phyloP scores from a whole-genome alignment of 1,140 invertebrate genomes.

The Lysiphlebus fabarum region DNA sequence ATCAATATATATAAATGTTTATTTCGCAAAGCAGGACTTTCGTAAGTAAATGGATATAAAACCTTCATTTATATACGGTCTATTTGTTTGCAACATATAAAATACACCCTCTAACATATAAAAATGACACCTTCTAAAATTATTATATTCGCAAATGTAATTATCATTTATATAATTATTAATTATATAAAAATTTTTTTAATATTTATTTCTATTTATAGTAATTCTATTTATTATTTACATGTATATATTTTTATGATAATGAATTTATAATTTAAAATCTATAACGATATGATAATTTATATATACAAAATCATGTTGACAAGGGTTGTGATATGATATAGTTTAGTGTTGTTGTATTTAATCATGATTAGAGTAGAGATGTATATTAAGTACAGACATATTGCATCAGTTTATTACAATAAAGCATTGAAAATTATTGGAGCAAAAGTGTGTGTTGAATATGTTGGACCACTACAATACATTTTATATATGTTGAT shows the following conservation, averaged over 20 bases:
- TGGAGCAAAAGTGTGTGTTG: constrained; percentile 33
- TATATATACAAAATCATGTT: too few species aligned
- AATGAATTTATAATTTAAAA: too few species aligned
- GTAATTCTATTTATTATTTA: too few species aligned
- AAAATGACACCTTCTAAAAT: constrained; percentile 9
- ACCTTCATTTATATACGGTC: constrained; percentile 29
- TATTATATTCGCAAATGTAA: neutral
- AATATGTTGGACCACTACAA: constrained; percentile 14
- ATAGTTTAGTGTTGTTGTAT: too few species aligned
- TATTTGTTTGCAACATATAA: constrained; percentile 20
- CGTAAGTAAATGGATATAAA: constrained; percentile 20
- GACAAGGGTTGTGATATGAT: neutral
- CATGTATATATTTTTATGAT: too few species aligned
- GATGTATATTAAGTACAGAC: too few species aligned
- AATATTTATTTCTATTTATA: too few species aligned
- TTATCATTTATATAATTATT: constrained; percentile 1
- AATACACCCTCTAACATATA: neutral
- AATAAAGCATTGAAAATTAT: constrained; percentile 40
- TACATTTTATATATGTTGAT: constrained; percentile 16
- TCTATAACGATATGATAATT: too few species aligned
- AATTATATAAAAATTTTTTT: neutral
- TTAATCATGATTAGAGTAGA: too few species aligned
- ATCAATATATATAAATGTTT: constrained; percentile 12
- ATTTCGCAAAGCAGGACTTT: constrained; percentile 21
- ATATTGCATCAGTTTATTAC: constrained; percentile 29